Percentiles rank a stretch among this genome's conserved stretches.
phyloP scores from a whole-genome alignment of 1,140 invertebrate genomes.

The Pissodes strobi region DNA sequence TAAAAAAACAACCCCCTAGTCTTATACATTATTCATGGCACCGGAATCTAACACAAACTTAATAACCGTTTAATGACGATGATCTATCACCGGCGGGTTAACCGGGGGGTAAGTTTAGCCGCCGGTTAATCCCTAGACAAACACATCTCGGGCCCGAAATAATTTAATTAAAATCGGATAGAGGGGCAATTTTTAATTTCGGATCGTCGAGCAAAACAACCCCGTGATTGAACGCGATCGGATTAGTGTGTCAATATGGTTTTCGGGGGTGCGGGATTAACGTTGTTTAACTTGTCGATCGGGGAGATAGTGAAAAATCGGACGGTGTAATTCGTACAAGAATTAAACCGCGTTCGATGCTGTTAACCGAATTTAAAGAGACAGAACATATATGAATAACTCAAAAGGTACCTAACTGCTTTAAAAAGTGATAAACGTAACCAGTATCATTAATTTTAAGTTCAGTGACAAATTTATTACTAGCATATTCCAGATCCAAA shows the following conservation, averaged over 20 bases:
- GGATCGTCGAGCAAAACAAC: conserved; percentile 31
- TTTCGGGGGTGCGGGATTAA: not conserved
- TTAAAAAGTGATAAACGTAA: no score
- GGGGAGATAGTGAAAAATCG: no score
- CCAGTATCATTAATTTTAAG: no score
- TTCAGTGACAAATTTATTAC: no score
- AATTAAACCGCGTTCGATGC: no score
- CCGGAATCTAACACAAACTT: conserved; percentile 26
- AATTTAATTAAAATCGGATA: conserved; percentile 43
- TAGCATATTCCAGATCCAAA: no score
- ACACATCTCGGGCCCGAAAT: conserved; percentile 23
- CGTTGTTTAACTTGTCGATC: no score
- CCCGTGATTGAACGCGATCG: conserved; percentile 24
- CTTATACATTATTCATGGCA: conserved; percentile 26
- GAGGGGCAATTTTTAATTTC: conserved; percentile 38
- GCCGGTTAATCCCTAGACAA: conserved; percentile 32
- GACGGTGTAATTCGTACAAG: no score
- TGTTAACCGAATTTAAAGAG: no score
- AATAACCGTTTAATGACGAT: conserved; percentile 38
- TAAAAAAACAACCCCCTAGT: conserved; percentile 15
- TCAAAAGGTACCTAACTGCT: no score
- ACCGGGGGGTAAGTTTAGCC: conserved; percentile 14
- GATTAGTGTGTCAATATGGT: conserved; percentile 34
- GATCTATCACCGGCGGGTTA: conserved; percentile 37
- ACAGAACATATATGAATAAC: no score